Conservation (phyloP, 2,888 invertebrate species). For the Tenthredo scrophulariae region DNA sequence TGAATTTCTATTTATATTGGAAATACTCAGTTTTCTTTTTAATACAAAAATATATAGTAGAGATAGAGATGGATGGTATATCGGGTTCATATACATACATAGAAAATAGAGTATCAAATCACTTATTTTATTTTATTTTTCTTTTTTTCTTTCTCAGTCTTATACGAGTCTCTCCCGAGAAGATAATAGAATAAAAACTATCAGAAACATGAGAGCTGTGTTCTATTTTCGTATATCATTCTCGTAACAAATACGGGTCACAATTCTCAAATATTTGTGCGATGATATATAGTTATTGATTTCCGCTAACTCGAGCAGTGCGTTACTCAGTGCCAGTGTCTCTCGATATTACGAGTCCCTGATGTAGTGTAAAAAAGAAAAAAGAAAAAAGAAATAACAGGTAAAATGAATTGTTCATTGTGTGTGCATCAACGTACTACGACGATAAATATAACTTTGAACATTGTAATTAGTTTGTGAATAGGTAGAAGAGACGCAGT, state of each 20-base stretch:
- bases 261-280: not conserved
- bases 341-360: not conserved
- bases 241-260: not conserved
- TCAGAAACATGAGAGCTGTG: not conserved
- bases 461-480: not conserved
- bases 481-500: not conserved
- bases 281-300: conserved; percentile 21
- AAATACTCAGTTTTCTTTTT: not conserved
- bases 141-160: not conserved
- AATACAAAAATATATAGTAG: not conserved
- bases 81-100: no score
- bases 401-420: not conserved
- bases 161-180: not conserved
- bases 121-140: not conserved
- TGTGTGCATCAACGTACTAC: not conserved
- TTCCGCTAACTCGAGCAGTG: not conserved
- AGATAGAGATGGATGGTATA: no score
- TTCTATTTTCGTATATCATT: conserved; percentile 1
- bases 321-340: not conserved
- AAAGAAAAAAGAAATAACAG: not conserved
- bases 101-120: not conserved
- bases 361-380: not conserved
- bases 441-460: not conserved
- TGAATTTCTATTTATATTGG: not conserved
- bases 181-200: not conserved